Evolutionary conservation across 2,797 vertebrate genomes (phyloP).

Genomic region (Chromobotia macracanthus): DNA sequence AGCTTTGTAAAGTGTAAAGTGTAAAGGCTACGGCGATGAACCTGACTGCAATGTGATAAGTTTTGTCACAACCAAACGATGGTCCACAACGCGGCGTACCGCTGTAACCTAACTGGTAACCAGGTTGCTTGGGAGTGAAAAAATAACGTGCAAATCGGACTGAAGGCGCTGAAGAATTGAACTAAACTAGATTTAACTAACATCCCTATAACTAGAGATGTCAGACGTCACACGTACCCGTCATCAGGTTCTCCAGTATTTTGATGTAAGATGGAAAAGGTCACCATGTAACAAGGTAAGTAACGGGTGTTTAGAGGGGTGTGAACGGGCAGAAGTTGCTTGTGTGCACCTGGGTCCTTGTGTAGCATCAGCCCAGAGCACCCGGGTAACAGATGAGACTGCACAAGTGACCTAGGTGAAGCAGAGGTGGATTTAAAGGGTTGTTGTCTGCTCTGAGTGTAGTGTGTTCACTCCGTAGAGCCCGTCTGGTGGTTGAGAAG

Average conservation of each 20-base stretch:
- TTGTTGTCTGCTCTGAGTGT: not conserved
- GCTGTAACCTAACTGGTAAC: too few species aligned
- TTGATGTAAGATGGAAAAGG: not conserved
- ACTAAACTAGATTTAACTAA: too few species aligned
- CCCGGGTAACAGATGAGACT: constrained; percentile 13
- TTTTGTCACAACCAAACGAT: too few species aligned
- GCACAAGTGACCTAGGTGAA: constrained; percentile 25
- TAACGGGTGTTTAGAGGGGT: not conserved
- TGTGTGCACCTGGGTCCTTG: constrained; percentile 31
- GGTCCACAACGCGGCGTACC: too few species aligned
- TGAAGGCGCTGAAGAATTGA: not conserved
- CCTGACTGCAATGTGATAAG: too few species aligned
- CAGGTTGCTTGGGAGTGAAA: too few species aligned
- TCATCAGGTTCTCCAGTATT: not conserved
- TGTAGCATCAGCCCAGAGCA: constrained; percentile 1
- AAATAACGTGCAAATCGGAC: too few species aligned
- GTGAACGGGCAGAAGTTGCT: not conserved
- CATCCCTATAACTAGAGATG: too few species aligned
- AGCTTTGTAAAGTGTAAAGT: too few species aligned
- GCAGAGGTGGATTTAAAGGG: not conserved
- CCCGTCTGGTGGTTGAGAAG: constrained; percentile 7
- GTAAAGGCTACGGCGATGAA: too few species aligned
- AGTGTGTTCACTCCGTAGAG: not conserved
- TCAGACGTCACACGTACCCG: not conserved
- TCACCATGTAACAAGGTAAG: not conserved